Evolutionary conservation across 2,888 invertebrate species (phyloP).

Genomic region (Malachius bipustulatus): DNA sequence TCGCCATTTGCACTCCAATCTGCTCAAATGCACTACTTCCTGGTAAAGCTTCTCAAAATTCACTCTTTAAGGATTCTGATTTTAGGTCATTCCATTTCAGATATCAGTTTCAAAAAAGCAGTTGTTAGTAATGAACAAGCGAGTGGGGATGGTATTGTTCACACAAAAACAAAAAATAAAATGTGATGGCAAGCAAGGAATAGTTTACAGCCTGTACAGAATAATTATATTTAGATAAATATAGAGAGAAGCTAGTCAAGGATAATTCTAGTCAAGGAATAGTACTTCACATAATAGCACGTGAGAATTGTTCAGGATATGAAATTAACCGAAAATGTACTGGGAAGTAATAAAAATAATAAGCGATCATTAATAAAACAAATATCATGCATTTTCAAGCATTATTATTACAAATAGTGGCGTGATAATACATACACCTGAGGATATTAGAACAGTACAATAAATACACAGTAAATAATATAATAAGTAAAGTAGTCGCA

Average conservation of each 20-base stretch:
- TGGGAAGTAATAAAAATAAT: constrained; percentile 30
- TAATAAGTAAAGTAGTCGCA: constrained; percentile 31
- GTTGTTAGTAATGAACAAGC: constrained; percentile 14
- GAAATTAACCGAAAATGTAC: constrained; percentile 1
- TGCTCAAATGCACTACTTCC: too few species aligned
- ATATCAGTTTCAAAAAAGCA: too few species aligned
- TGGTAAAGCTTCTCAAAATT: too few species aligned
- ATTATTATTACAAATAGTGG: constrained; percentile 78
- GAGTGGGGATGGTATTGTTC: constrained; percentile 3
- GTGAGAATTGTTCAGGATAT: constrained; percentile 1
- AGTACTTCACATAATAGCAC: constrained; percentile 3
- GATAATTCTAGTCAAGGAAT: neutral
- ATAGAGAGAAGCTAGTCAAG: constrained; percentile 4
- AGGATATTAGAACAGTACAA: constrained; percentile 43
- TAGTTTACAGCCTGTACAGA: constrained; percentile 23
- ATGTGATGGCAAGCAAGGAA: constrained; percentile 23
- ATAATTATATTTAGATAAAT: neutral
- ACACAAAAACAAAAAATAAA: constrained; percentile 25
- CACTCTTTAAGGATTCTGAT: too few species aligned
- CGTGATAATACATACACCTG: constrained; percentile 44
- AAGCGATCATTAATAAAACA: constrained; percentile 55
- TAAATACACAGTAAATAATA: constrained; percentile 38
- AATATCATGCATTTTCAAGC: constrained; percentile 79
- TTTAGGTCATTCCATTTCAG: too few species aligned
- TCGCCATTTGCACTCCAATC: too few species aligned